Conservation (phyloP, 2,888 invertebrate genomes). For the Antheraea assamensis region DNA sequence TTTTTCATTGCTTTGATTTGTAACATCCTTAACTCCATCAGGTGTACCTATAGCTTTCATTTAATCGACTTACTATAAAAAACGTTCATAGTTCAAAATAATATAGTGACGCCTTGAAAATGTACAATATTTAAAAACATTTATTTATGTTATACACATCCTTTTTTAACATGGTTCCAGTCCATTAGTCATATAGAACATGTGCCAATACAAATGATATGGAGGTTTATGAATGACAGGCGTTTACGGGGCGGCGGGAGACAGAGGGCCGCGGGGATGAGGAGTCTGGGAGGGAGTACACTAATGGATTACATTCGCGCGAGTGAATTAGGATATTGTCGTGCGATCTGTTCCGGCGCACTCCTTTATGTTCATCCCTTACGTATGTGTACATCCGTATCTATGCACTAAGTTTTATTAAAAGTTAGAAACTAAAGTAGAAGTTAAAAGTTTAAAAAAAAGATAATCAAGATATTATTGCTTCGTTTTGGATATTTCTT, state of each 20-base stretch:
- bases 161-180: conserved; percentile 62
- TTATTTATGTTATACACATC: conserved; percentile 30
- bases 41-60: no score
- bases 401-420: conserved; percentile 10
- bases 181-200: conserved; percentile 82
- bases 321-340: conserved; percentile 82
- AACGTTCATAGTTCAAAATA: neutral
- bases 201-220: conserved; percentile 82
- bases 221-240: conserved; percentile 80
- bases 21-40: no score
- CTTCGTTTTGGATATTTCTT: no score
- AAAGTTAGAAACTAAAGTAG: no score
- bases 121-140: neutral
- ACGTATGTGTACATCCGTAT: conserved; percentile 35
- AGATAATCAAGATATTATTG: no score
- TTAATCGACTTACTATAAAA: no score
- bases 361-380: conserved; percentile 66
- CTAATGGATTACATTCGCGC: conserved; percentile 82
- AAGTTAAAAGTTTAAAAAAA: no score
- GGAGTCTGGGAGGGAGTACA: conserved; percentile 51
- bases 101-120: neutral
- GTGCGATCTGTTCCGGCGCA: conserved; percentile 79
- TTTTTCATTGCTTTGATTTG: no score
- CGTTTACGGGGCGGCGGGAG: conserved; percentile 47
- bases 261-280: conserved; percentile 29